phyloP scores from a whole-genome alignment of 2,797 vertebrate genomes.

The Myotis findleyi region DNA sequence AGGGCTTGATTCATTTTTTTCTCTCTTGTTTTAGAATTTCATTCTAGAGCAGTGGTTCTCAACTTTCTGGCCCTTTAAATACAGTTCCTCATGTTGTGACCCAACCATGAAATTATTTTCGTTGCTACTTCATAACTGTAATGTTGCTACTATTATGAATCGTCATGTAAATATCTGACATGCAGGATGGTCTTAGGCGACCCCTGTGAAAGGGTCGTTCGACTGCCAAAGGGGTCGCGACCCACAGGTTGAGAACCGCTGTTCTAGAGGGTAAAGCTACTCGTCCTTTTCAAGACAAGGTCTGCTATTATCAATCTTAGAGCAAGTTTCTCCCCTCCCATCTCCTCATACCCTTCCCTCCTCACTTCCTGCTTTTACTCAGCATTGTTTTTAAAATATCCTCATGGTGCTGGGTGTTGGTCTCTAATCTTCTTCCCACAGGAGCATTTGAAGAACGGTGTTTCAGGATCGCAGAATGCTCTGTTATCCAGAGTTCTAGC shows the following conservation, averaged over 20 bases:
- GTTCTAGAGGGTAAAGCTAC: neutral
- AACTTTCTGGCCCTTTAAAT: no score
- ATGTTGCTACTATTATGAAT: no score
- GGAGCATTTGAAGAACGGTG: neutral
- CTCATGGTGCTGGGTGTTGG: neutral
- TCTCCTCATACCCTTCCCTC: accelerated
- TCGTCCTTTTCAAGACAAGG: neutral
- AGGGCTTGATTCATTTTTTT: neutral
- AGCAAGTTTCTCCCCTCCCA: neutral
- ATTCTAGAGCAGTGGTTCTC: neutral
- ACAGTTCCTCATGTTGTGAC: no score
- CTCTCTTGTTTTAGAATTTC: neutral
- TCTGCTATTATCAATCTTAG: neutral
- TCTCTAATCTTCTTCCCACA: neutral
- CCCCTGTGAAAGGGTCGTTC: no score
- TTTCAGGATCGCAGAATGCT: neutral
- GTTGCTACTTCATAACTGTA: no score
- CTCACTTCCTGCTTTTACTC: neutral
- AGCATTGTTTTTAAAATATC: neutral
- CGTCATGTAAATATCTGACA: no score
- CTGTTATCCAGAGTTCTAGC: neutral
- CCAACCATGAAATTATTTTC: no score
- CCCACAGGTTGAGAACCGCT: no score
- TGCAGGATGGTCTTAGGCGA: no score
- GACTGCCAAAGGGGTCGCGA: no score